Base-by-base conservation (phyloP, 2,113 vertebrate genomes). In the Chaetodon auriga region DNA sequence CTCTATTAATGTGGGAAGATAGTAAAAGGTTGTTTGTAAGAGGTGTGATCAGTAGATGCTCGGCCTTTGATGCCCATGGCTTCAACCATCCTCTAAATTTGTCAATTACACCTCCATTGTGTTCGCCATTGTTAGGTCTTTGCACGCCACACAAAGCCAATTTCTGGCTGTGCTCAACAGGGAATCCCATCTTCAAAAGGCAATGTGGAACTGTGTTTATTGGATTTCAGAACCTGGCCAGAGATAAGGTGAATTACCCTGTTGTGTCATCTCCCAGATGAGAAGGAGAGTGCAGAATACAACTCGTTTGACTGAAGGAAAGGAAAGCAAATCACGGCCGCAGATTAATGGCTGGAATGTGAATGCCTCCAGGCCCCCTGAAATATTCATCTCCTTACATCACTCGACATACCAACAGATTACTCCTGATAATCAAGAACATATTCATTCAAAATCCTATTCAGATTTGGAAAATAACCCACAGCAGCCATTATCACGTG, bases 31-130 rank as follows among this genome's bases (percentile, higher is more conserved):
- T 82, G 51, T 84, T 86, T 83, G 64, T 60, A 54, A 72, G 25
- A 38, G 41, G 60, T 55, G 57, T 61, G 82, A 81, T 89, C 73
- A 64, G 81, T 45, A 81, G 65, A 83, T n/a, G 57, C 41, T 81
- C 15, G 12, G 60, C 64, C 63, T 89, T 89, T 90, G 80, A 92
- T 91, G 80, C 70, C 62, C 38, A 2, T 5, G 68, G 74, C 81
- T 87, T 77, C 78, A 70, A 46, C 82, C 80, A 41, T 60, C 85
- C 85, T 88, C 70, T 73, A 87, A 92, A 90, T 85, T 73, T 81
- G 68, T 83, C 90, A 89, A 93, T 93, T 91, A 90, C 81, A 72
- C 77, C 87, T 93, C 72, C 81, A 87, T 91, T 92, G 92, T 92
- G 81, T 71, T 68, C 0, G 0, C 64, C 62, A 69, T 90, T 92